Evolutionary conservation across 1,140 invertebrate genomes (phyloP).

Genomic region (Triops cancriformis): DNA sequence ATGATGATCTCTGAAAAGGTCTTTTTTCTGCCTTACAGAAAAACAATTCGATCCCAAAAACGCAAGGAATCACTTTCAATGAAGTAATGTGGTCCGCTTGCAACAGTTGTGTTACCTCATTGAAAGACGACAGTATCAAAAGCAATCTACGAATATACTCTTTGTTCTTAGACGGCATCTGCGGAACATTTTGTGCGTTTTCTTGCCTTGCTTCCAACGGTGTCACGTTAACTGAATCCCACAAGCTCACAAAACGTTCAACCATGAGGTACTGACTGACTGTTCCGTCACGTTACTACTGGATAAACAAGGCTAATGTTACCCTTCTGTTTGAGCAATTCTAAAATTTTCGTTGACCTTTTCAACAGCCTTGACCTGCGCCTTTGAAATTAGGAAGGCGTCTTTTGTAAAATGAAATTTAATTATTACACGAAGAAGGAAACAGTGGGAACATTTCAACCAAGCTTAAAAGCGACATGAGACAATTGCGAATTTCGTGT

Average conservation of each 20-base stretch:
- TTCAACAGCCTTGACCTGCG: too few species aligned
- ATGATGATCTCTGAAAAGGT: not conserved
- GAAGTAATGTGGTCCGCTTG: slow-evolving; percentile 12
- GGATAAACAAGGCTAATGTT: too few species aligned
- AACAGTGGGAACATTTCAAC: too few species aligned
- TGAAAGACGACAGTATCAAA: not conserved
- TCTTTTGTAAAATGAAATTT: too few species aligned
- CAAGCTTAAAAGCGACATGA: too few species aligned
- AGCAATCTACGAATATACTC: slow-evolving; percentile 7
- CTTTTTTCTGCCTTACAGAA: not conserved
- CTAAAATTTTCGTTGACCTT: too few species aligned
- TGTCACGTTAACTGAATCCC: not conserved
- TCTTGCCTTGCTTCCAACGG: not conserved
- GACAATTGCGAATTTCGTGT: too few species aligned
- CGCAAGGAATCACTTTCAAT: not conserved
- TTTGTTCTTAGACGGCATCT: not conserved
- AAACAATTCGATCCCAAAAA: not conserved
- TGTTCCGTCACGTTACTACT: not conserved
- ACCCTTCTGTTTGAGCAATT: too few species aligned
- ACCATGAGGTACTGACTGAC: not conserved
- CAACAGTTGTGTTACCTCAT: not conserved
- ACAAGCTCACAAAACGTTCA: not conserved
- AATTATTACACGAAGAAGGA: too few species aligned
- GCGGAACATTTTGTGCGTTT: not conserved
- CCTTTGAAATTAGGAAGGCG: too few species aligned